These are phyloP conservation scores for Amblyraja radiata DNA, from an alignment of 2,797 vertebrate genomes.

Conservation along the genomic window DNA sequence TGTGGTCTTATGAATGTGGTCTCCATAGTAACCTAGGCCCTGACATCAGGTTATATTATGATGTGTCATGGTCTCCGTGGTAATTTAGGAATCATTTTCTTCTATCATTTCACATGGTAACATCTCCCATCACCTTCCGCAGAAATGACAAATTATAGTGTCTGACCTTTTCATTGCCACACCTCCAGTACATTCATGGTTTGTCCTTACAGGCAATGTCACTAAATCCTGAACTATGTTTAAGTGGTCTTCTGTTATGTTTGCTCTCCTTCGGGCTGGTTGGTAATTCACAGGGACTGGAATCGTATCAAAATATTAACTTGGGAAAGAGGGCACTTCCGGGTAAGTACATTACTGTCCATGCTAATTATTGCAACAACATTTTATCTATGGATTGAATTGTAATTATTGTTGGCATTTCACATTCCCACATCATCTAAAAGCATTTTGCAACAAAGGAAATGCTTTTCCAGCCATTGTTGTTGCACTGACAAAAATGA, in stretches of 20 bases:
- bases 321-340: neutral
- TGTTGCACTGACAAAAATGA: neutral
- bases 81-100: conserved; percentile 21
- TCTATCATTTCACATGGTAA: conserved; percentile 23
- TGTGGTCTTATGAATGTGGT: conserved; percentile 18
- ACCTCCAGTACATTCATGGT: conserved; percentile 33
- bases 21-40: conserved; percentile 27
- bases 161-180: conserved; percentile 1
- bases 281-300: neutral
- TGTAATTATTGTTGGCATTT: neutral
- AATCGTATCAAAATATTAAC: neutral
- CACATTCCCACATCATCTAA: neutral
- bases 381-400: neutral
- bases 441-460: neutral
- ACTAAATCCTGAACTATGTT: conserved; percentile 22
- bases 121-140: neutral
- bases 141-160: conserved; percentile 28
- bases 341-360: conserved; percentile 1
- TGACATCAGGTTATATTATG: conserved; percentile 34
- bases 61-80: conserved; percentile 23
- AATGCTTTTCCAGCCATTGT: neutral
- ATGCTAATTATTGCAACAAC: neutral
- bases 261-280: neutral
- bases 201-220: conserved; percentile 33
- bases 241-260: conserved; percentile 30